Percentiles rank a stretch among this genome's conserved stretches.
phyloP scores from a whole-genome alignment of 1,140 invertebrate species.

The Musca domestica region DNA sequence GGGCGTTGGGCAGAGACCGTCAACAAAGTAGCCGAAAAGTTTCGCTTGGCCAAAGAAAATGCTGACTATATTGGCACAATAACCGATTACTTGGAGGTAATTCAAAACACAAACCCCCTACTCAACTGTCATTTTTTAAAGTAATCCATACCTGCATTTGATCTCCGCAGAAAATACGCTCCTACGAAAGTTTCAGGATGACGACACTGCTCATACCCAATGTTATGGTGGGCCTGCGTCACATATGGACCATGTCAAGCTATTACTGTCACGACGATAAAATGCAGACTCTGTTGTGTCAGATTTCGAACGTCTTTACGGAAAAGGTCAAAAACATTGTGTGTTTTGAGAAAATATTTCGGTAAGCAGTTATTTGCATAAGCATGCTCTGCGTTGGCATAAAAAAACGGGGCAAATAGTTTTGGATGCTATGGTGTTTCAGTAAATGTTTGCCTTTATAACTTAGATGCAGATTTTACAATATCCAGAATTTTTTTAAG shows the following conservation, averaged over 20 bases:
- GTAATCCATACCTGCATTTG: neutral
- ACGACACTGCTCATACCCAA: constrained; percentile 71
- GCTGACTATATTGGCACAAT: constrained; percentile 79
- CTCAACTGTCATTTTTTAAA: neutral
- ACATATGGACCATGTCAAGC: constrained; percentile 79
- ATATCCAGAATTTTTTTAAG: too few relatives aligned
- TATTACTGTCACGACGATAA: constrained; percentile 72
- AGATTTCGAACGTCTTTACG: constrained; percentile 76
- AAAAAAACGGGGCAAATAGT: too few relatives aligned
- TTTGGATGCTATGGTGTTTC: too few relatives aligned
- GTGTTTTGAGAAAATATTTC: constrained; percentile 70
- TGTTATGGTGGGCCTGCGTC: constrained; percentile 76
- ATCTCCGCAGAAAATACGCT: constrained; percentile 64
- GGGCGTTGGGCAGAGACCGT: constrained; percentile 58
- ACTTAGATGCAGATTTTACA: too few relatives aligned
- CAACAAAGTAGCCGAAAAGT: constrained; percentile 65
- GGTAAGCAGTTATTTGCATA: constrained; percentile 54
- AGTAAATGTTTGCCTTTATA: too few relatives aligned
- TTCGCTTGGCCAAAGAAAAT: constrained; percentile 80
- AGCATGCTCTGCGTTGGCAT: too few relatives aligned
- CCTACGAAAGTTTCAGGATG: constrained; percentile 67
- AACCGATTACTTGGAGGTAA: constrained; percentile 75
- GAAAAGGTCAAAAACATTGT: constrained; percentile 72
- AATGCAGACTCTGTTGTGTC: constrained; percentile 74
- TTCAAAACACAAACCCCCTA: constrained; percentile 19